phyloP scores from a whole-genome alignment of 2,113 vertebrate species.

The Edolisoma coerulescens region DNA sequence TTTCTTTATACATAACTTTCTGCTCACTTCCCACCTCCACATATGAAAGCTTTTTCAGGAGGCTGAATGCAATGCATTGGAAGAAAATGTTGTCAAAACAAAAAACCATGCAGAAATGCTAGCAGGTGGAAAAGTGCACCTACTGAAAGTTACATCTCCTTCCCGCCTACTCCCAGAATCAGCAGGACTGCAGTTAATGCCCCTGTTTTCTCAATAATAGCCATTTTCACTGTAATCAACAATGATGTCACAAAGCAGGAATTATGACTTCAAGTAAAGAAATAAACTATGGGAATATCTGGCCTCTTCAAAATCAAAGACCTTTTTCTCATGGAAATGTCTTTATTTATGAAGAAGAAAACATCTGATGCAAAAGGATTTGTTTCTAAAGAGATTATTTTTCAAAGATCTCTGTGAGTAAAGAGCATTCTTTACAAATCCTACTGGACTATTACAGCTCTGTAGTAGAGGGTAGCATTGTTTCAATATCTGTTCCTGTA shows the following conservation, averaged over 20 bases:
- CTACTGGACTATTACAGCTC: not conserved
- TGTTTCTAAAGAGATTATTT: constrained; percentile 9
- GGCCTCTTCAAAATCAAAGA: constrained; percentile 21
- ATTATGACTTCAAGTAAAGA: constrained; percentile 12
- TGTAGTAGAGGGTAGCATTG: not conserved
- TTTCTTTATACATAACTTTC: not conserved
- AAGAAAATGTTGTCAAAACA: not conserved
- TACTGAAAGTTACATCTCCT: not conserved
- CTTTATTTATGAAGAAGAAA: not conserved
- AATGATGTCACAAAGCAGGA: not conserved
- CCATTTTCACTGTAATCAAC: not conserved
- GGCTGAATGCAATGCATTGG: not conserved
- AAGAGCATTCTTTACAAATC: not conserved
- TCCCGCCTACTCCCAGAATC: not conserved
- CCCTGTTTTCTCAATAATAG: not conserved
- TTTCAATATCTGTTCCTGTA: not conserved
- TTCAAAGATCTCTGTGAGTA: not conserved
- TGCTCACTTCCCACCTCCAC: not conserved
- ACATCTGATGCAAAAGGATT: not conserved
- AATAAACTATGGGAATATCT: not conserved
- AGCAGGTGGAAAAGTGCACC: not conserved
- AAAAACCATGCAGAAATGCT: not conserved
- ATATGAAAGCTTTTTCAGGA: not conserved
- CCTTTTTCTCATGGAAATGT: not conserved
- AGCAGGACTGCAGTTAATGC: not conserved